phyloP scores from a whole-genome alignment of 1,140 invertebrate genomes.

The Thaumetopoea pityocampa region DNA sequence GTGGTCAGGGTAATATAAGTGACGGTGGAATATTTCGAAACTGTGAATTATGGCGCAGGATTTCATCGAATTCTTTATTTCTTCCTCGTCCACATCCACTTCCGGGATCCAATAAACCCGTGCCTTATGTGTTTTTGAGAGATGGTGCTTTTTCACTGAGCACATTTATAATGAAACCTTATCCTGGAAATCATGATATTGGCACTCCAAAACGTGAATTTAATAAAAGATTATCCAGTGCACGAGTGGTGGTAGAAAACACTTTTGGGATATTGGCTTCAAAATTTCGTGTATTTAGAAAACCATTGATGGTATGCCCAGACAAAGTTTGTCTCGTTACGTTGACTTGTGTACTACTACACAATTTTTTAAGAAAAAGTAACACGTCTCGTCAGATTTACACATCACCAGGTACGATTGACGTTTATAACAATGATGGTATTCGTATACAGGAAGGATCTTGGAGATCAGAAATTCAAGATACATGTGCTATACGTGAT shows the following conservation, averaged over 20 bases:
- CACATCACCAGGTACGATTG: conserved; percentile 26
- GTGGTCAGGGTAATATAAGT: conserved; percentile 43
- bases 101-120: conserved; percentile 23
- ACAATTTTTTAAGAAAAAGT: conserved; percentile 22
- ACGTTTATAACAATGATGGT: background rate
- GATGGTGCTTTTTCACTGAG: too few relatives aligned
- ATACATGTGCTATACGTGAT: background rate
- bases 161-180: too few relatives aligned
- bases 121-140: too few relatives aligned
- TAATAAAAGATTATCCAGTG: conserved; percentile 14
- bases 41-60: conserved; percentile 19
- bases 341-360: conserved; percentile 22
- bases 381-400: conserved; percentile 14
- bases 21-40: conserved; percentile 55
- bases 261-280: conserved; percentile 17
- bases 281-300: conserved; percentile 16
- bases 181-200: conserved; percentile 6
- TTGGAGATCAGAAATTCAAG: background rate
- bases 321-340: conserved; percentile 8
- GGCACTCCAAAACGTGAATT: conserved; percentile 16
- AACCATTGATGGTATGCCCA: conserved; percentile 5
- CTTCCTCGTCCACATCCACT: conserved; percentile 31
- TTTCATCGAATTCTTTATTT: conserved; percentile 23
- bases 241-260: conserved; percentile 23
- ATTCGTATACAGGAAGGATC: background rate